Evolutionary conservation across 2,113 vertebrate genomes (phyloP).

Genomic region (Hydropotes inermis): DNA sequence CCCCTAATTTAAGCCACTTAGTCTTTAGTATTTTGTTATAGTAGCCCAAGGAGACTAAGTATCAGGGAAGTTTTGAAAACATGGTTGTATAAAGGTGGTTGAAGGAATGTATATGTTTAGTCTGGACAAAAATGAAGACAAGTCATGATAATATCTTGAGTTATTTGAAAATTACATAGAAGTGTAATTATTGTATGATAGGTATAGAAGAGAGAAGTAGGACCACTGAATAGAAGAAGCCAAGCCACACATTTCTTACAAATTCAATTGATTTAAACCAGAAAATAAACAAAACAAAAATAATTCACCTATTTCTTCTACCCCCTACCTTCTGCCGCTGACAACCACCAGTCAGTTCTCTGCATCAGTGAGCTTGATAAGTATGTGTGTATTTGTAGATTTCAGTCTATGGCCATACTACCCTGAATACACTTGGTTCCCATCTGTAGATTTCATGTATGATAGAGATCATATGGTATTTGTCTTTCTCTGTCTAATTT

Average conservation of each 20-base stretch:
- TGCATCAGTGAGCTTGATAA: background rate
- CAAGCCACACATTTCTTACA: background rate
- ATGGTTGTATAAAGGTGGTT: background rate
- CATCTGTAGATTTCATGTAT: background rate
- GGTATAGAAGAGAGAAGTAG: background rate
- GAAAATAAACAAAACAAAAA: background rate
- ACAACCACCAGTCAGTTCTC: background rate
- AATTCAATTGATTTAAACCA: background rate
- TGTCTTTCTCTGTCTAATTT: background rate
- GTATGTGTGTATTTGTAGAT: background rate
- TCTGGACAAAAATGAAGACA: background rate
- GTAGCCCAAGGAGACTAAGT: background rate
- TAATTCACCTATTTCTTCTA: background rate
- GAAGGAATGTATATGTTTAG: background rate
- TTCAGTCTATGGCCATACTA: background rate
- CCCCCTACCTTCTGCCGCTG: background rate
- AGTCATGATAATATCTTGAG: background rate
- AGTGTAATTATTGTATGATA: background rate
- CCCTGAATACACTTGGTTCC: background rate
- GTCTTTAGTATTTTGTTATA: background rate
- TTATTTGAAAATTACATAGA: background rate
- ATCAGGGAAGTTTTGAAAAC: background rate
- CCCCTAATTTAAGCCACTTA: background rate
- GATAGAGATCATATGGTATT: background rate
- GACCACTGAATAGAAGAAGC: background rate